phyloP scores from a whole-genome alignment of 2,888 invertebrate species.

The Lasioglossum lativentre region DNA sequence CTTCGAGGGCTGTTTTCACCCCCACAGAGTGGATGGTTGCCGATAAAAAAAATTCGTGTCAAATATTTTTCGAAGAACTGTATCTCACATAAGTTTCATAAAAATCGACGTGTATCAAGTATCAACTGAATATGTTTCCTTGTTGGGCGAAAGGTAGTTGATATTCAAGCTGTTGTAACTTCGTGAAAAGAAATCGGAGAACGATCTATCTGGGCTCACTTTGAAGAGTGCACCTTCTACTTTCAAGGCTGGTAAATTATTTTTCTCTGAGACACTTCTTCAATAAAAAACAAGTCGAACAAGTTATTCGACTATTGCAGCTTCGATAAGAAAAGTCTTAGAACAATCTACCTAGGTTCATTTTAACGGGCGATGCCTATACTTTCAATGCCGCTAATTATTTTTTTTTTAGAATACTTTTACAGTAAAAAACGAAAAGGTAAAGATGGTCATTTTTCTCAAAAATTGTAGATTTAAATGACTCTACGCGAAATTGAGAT shows the following conservation, averaged over 20 bases:
- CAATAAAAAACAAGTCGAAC: no score
- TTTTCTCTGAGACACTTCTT: no score
- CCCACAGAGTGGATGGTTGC: no score
- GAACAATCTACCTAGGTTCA: not conserved
- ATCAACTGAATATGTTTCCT: no score
- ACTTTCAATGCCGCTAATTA: not conserved
- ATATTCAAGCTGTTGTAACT: not conserved
- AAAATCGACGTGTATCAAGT: no score
- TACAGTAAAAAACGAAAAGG: not conserved
- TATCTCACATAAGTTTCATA: no score
- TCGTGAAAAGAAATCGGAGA: not conserved
- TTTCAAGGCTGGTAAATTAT: not conserved
- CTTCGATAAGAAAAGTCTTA: no score
- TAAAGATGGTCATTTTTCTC: not conserved
- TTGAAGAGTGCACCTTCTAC: not conserved
- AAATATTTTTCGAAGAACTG: no score
- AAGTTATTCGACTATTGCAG: no score
- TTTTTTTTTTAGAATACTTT: not conserved
- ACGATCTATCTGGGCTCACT: not conserved
- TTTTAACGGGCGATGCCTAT: not conserved
- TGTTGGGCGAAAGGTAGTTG: not conserved
- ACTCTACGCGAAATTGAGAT: no score
- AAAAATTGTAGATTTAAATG: not conserved
- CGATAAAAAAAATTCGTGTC: no score
- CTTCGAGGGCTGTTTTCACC: no score